Conservation (phyloP, 2,888 invertebrate genomes). For the Cerceris ruficornis region DNA sequence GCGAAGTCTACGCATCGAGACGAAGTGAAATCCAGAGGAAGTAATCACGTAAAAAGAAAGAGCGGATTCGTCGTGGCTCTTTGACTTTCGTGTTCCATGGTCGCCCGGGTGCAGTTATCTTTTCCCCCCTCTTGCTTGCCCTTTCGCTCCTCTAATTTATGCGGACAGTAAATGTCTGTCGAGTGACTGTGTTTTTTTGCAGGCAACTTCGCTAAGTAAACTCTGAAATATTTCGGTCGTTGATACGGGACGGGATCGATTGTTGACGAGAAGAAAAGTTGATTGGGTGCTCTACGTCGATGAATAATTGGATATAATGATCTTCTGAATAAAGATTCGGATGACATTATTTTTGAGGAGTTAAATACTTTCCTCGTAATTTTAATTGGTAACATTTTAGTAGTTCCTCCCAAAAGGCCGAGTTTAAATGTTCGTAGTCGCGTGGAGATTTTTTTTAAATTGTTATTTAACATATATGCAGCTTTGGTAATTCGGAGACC, state of each 20-base stretch:
- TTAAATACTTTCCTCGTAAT: too few species aligned
- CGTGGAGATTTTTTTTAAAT: too few species aligned
- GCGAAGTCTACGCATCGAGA: background rate
- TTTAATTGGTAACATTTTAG: too few species aligned
- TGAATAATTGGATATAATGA: too few species aligned
- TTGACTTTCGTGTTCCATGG: conserved; percentile 34
- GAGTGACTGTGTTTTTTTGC: background rate
- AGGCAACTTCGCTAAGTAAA: background rate
- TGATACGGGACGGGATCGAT: background rate
- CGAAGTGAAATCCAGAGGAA: background rate
- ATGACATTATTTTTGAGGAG: too few species aligned
- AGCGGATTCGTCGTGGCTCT: background rate
- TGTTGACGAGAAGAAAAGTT: background rate
- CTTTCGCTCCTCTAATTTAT: background rate
- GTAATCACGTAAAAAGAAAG: background rate
- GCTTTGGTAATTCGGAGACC: too few species aligned
- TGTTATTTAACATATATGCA: too few species aligned
- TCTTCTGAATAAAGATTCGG: too few species aligned
- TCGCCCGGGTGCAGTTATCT: conserved; percentile 14
- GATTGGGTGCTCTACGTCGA: too few species aligned
- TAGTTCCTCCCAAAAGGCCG: too few species aligned
- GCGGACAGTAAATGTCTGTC: background rate
- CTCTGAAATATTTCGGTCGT: background rate
- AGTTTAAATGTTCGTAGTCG: too few species aligned
- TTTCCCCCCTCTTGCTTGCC: background rate